A percentile compares a stretch with the other conserved stretches of the same genome.
These are phyloP conservation scores for Spicauda simplicius DNA, from an alignment of 2,888 invertebrate genomes.

Conservation along the genomic window DNA sequence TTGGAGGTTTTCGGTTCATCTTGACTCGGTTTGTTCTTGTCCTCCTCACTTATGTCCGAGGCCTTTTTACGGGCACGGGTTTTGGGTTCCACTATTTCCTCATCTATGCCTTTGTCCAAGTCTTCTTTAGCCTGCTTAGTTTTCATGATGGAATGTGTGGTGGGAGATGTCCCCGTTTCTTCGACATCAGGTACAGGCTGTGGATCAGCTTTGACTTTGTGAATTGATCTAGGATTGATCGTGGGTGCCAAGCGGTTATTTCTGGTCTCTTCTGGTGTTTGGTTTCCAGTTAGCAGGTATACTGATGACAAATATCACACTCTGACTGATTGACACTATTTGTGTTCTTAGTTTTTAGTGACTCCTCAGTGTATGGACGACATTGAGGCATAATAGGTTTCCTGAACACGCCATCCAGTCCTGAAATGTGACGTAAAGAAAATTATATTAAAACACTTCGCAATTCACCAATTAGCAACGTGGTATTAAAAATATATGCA, in stretches of 20 bases:
- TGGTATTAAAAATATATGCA: conserved; percentile 49
- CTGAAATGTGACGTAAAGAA: conserved; percentile 61
- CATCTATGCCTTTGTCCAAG: conserved; percentile 75
- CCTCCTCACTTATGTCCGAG: conserved; percentile 69
- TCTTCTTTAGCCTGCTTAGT: conserved; percentile 80
- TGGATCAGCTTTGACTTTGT: conserved; percentile 53
- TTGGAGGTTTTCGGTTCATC: conserved; percentile 78
- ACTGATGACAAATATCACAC: background rate
- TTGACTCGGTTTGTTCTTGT: conserved; percentile 65
- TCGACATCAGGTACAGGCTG: conserved; percentile 77
- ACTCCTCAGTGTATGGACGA: conserved; percentile 53
- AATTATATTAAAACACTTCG: conserved; percentile 46
- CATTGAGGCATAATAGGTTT: conserved; percentile 57
- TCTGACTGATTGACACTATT: conserved; percentile 6
- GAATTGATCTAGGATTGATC: conserved; percentile 55
- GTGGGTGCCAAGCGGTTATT: conserved; percentile 38
- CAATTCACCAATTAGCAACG: conserved; percentile 40
- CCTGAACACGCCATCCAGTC: conserved; percentile 59
- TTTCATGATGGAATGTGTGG: conserved; percentile 83
- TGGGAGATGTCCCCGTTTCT: conserved; percentile 73
- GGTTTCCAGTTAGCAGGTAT: background rate
- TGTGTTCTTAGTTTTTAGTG: conserved; percentile 42
- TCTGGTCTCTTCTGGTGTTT: background rate
- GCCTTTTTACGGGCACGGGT: conserved; percentile 80
- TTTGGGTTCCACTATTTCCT: conserved; percentile 75